A percentile compares a stretch with the other conserved stretches of the same genome.
Conservation (phyloP, 2,888 invertebrate species). For the Parnassius apollo region DNA sequence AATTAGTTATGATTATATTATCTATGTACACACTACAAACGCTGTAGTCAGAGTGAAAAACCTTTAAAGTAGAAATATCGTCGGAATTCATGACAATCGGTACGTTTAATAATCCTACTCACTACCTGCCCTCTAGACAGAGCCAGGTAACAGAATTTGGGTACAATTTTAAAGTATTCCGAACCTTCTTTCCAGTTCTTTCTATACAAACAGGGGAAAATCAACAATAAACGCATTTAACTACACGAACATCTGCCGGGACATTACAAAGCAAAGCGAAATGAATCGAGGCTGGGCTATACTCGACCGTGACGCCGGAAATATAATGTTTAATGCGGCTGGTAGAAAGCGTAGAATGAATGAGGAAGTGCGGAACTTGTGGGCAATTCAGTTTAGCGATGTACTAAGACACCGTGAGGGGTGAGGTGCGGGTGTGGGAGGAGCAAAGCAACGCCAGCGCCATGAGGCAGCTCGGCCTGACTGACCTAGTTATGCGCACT, state of each 20-base stretch:
- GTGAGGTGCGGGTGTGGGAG: conserved; percentile 39
- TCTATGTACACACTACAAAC: too few relatives aligned
- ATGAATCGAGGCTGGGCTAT: conserved; percentile 31
- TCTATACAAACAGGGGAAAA: conserved; percentile 41
- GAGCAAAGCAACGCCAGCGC: conserved; percentile 50
- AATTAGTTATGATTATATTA: too few relatives aligned
- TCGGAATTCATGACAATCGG: too few relatives aligned
- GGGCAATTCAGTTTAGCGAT: conserved; percentile 41
- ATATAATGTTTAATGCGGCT: conserved; percentile 30
- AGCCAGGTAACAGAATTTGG: conserved; percentile 65
- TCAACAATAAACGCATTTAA: conserved; percentile 39
- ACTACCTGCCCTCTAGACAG: conserved; percentile 59
- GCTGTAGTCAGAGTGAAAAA: too few relatives aligned
- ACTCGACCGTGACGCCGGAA: conserved; percentile 33
- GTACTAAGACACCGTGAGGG: conserved; percentile 25
- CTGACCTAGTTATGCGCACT: conserved; percentile 76
- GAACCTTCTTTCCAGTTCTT: conserved; percentile 44
- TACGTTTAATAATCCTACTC: conserved; percentile 46
- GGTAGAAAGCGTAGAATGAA: conserved; percentile 37
- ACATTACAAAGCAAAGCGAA: conserved; percentile 11
- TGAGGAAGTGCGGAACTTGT: conserved; percentile 48
- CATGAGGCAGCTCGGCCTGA: conserved; percentile 66
- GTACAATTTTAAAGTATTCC: conserved; percentile 45
- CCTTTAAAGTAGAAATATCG: too few relatives aligned
- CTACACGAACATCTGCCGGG: conserved; percentile 46